phyloP scores from a whole-genome alignment of 2,113 vertebrate species.

The Tinamus guttatus region DNA sequence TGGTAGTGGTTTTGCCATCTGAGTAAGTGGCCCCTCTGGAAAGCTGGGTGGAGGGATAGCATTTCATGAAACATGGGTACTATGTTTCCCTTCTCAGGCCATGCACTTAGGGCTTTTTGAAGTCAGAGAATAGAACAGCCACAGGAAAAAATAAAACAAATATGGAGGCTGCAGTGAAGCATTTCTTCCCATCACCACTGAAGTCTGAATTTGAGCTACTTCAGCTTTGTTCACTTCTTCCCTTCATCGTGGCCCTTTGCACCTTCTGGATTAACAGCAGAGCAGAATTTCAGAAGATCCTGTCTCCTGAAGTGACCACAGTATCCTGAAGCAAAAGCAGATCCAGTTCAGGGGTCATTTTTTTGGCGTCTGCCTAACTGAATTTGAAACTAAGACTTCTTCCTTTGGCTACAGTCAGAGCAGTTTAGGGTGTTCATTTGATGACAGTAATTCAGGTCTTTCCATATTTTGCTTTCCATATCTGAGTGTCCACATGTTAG shows the following conservation, averaged over 20 bases:
- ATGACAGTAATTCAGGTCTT: background rate
- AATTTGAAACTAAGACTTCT: background rate
- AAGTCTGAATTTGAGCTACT: background rate
- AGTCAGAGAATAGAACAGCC: background rate
- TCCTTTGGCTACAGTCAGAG: background rate
- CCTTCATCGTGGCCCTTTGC: background rate
- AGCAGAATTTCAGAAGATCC: background rate
- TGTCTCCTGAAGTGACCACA: accelerated
- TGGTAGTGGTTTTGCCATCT: background rate
- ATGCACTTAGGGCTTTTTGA: background rate
- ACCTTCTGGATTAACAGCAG: background rate
- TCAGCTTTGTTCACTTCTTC: background rate
- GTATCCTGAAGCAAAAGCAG: background rate
- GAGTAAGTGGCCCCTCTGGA: background rate
- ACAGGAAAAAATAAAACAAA: background rate
- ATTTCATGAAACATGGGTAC: background rate
- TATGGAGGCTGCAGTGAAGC: background rate
- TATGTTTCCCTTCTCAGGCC: background rate
- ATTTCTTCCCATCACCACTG: background rate
- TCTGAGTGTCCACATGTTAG: background rate
- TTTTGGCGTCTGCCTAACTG: background rate
- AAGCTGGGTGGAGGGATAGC: background rate
- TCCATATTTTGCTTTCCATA: background rate
- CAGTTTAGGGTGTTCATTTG: background rate
- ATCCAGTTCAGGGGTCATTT: background rate